Conservation (phyloP, 2,113 vertebrate species). For the Mormyrus iriodes region DNA sequence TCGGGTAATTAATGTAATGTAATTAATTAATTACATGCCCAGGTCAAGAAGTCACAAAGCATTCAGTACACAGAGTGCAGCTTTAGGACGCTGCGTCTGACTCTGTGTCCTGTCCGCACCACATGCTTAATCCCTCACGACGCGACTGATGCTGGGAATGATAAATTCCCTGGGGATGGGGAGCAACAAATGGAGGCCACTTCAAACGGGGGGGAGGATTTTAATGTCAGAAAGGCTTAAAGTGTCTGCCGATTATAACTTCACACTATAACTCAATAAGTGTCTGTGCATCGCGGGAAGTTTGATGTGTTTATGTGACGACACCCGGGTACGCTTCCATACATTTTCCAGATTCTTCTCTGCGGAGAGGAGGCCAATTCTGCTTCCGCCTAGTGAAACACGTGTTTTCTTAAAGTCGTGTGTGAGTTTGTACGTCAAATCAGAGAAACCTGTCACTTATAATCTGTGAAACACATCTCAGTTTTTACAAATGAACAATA, state of each 20-base stretch:
- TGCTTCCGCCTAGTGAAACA: not conserved
- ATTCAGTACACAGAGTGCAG: slow-evolving; percentile 22
- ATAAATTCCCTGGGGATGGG: slow-evolving; percentile 45
- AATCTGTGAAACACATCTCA: not conserved
- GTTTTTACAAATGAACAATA: not conserved
- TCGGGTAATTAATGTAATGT: slow-evolving; percentile 18
- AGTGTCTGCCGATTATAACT: slow-evolving; percentile 46
- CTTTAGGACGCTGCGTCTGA: slow-evolving; percentile 27
- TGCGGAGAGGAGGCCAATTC: slow-evolving; percentile 16
- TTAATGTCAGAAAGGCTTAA: slow-evolving; percentile 47
- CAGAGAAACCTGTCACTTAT: not conserved
- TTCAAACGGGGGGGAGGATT: slow-evolving; percentile 46
- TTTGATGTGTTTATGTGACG: slow-evolving; percentile 39
- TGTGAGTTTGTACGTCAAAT: not conserved
- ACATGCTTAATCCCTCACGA: slow-evolving; percentile 41
- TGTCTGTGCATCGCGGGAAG: slow-evolving; percentile 33
- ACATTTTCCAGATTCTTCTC: slow-evolving; percentile 46
- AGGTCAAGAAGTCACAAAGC: not conserved
- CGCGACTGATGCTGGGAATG: slow-evolving; percentile 36
- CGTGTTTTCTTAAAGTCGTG: not conserved
- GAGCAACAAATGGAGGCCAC: slow-evolving; percentile 42
- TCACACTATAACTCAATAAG: slow-evolving; percentile 52
- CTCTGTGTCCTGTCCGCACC: slow-evolving; percentile 27
- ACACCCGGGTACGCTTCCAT: slow-evolving; percentile 41
- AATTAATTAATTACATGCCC: not conserved